Percentiles rank a stretch among this genome's conserved stretches.
Conservation (phyloP, 2,113 vertebrate species). For the Terrapene triunguis region DNA sequence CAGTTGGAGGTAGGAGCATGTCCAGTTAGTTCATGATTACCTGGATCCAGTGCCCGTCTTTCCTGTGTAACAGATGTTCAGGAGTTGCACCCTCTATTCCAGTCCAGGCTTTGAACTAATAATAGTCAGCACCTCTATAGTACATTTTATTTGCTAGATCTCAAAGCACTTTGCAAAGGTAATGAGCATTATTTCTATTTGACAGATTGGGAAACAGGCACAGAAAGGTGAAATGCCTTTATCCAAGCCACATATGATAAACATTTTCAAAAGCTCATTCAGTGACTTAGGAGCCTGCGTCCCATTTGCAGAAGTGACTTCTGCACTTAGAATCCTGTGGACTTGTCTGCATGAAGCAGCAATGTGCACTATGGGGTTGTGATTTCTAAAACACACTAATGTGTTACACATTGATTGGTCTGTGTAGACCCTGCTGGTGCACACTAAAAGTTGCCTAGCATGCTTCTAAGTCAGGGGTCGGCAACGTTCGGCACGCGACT, state of each 20-base stretch:
- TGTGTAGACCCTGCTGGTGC: background rate
- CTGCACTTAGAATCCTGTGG: background rate
- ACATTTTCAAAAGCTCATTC: background rate
- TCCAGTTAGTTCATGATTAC: background rate
- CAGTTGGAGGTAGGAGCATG: background rate
- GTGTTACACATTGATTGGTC: background rate
- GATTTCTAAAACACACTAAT: background rate
- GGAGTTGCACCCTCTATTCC: background rate
- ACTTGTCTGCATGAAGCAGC: background rate
- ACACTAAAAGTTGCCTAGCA: background rate
- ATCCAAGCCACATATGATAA: background rate
- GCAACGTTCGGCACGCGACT: no score
- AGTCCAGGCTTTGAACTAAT: background rate
- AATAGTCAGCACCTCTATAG: background rate
- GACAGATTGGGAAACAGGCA: background rate
- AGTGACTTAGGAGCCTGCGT: background rate
- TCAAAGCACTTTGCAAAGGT: conserved; percentile 52
- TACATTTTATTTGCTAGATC: conserved; percentile 1
- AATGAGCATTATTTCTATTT: background rate
- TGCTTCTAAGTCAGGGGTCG: background rate
- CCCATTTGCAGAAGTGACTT: background rate
- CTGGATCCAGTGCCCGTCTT: background rate
- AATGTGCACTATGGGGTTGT: background rate
- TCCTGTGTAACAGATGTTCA: background rate
- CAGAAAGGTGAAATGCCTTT: conserved; percentile 8